These are phyloP conservation scores for Stichodactyla mertensii DNA, from an alignment of 64 coral and sea anemone species.

Conservation along the genomic window DNA sequence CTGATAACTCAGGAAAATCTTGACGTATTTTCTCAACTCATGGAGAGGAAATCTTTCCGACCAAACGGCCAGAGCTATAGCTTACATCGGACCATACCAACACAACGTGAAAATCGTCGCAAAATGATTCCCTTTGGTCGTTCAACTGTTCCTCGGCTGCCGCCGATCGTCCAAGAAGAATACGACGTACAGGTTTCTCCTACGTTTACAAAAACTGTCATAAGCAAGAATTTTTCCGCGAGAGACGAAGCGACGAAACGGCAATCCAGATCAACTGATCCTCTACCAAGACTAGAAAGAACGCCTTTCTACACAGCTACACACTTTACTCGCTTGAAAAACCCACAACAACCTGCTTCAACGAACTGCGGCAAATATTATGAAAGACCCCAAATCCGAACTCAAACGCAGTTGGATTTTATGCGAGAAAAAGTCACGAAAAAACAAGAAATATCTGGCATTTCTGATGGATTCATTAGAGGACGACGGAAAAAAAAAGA, in stretches of 20 bases:
- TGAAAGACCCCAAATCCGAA: neutral
- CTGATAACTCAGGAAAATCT: neutral
- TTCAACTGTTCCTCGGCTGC: neutral
- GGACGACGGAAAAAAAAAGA: constrained; percentile 11
- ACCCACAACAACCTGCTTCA: neutral
- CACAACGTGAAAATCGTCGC: neutral
- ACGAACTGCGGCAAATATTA: neutral
- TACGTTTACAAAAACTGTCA: neutral
- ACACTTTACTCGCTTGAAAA: neutral
- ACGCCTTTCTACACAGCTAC: neutral
- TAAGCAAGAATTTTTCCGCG: neutral
- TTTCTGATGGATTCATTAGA: neutral
- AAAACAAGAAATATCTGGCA: neutral
- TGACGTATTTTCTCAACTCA: neutral
- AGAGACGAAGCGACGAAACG: neutral
- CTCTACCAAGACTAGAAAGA: neutral
- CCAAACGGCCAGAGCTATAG: neutral
- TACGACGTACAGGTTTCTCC: neutral
- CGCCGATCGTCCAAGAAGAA: neutral
- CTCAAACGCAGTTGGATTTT: neutral
- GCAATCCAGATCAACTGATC: neutral
- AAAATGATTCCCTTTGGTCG: neutral
- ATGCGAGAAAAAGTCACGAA: neutral
- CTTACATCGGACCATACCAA: neutral
- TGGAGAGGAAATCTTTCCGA: neutral